Evolutionary conservation across 30 jellyfish, hydroid and myxozoan genomes (phyloP).

Genomic region (Aurelia aurita): DNA sequence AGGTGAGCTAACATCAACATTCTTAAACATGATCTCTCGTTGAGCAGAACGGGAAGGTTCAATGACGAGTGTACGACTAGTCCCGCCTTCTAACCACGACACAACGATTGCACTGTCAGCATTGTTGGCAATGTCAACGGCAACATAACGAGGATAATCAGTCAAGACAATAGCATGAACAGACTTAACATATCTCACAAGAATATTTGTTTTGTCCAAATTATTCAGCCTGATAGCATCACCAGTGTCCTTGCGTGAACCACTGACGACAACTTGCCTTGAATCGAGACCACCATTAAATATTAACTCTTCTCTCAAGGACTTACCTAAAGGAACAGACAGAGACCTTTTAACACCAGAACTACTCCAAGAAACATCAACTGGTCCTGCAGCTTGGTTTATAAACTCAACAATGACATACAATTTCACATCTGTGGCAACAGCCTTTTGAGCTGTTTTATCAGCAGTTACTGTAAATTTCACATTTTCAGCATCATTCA

Average conservation of each 20-base stretch:
- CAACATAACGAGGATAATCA: neutral
- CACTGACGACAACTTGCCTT: neutral
- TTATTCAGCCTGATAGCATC: neutral
- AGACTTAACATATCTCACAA: neutral
- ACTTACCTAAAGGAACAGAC: neutral
- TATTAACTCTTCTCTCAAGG: neutral
- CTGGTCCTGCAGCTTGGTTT: neutral
- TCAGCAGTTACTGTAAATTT: conserved; percentile 15
- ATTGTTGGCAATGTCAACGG: conserved; percentile 47
- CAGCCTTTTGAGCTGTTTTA: conserved; percentile 11
- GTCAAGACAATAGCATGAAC: neutral
- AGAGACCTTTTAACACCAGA: neutral
- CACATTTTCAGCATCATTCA: conserved; percentile 26
- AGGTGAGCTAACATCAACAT: neutral
- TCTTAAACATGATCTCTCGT: conserved; percentile 1
- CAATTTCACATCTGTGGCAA: conserved; percentile 3
- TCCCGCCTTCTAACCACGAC: conserved; percentile 12
- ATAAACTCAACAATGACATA: neutral
- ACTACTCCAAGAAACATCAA: neutral
- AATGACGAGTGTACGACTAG: neutral
- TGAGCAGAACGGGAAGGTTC: conserved; percentile 3
- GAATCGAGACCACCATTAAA: neutral
- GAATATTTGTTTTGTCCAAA: neutral
- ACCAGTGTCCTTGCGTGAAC: neutral
- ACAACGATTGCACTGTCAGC: conserved; percentile 16